Percentiles rank a stretch among this genome's conserved stretches.
phyloP scores from a whole-genome alignment of 53 echinoderm and acorn worm species.

The Astropecten irregularis region DNA sequence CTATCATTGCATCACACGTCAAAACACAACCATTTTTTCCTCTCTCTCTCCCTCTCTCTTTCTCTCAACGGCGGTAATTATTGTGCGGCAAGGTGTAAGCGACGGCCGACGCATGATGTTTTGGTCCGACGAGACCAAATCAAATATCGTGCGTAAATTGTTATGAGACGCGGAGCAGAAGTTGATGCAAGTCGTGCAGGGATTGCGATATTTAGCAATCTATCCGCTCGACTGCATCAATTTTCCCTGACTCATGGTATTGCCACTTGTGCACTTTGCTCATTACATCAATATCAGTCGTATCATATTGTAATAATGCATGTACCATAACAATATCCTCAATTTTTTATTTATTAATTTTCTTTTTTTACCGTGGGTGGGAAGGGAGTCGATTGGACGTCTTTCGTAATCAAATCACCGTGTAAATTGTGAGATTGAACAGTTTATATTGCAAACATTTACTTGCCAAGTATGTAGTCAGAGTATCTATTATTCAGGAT shows the following conservation, averaged over 20 bases:
- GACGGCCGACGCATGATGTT: background rate
- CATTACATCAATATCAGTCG: conserved; percentile 37
- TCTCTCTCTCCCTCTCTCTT: too few relatives aligned
- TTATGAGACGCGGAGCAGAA: conserved; percentile 19
- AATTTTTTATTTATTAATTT: background rate
- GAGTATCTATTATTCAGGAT: too few relatives aligned
- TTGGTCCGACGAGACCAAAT: conserved; percentile 39
- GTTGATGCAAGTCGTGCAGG: background rate
- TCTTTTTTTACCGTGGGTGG: too few relatives aligned
- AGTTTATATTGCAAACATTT: too few relatives aligned
- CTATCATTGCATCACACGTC: conserved; percentile 36
- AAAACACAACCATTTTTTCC: background rate
- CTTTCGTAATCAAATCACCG: background rate
- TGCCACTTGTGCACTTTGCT: background rate
- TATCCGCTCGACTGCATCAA: conserved; percentile 1
- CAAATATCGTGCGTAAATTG: conserved; percentile 45
- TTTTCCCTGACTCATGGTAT: background rate
- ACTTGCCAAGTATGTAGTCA: too few relatives aligned
- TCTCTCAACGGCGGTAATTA: conserved; percentile 15
- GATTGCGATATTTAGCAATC: background rate
- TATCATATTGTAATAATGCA: background rate
- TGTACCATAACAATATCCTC: conserved; percentile 6
- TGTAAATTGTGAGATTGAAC: conserved; percentile 7
- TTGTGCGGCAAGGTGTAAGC: background rate
- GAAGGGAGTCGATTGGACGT: too few relatives aligned